Base-by-base conservation (phyloP, 2,888 invertebrate genomes). In the Empis livida region DNA sequence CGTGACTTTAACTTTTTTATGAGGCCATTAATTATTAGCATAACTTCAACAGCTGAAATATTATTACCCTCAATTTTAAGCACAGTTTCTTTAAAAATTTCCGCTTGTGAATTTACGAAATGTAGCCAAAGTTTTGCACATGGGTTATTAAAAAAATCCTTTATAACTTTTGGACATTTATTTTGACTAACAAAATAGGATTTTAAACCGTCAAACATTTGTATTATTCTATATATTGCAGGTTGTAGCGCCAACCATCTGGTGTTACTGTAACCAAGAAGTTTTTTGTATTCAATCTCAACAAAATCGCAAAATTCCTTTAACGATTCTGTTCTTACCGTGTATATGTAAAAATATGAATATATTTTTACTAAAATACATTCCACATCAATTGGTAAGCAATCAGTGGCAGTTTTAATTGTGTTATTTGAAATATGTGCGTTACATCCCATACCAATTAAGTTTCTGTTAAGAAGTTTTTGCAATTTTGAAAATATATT, bases 321-420 rank as follows among this genome's bases (percentile, higher is more conserved):
- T 31, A 45, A 45, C 27, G 14, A 14, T 32, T 32, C 53, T 46
- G 56, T 53, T 17, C 51, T 49, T 39, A 55, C 55, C 35, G 54
- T 55, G 20, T 20, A 20, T 20, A 20, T 20, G 20, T 46, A 51
- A 42, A 55, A 56, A 56, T 56, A 56, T 48, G 54, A 54, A 53
- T 55, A 56, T 9, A 43, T 35, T 16, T 27, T 43, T 35, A 32
- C 32, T 32, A 32, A 32, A 32, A 32, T 32, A 32, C 32, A 13
- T 32, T 43, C 43, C 8, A 35, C 43, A 43, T 57, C 56, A 44
- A 55, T 49, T 49, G 56, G 42, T 50, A 56, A 52, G 39, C 47
- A 48, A 54, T 49, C 23, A 41, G 46, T 54, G 50, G 45, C 55
- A 14, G 42, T 42, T 15, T 30, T 42, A 14, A 42, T 30, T 42